Evolutionary conservation across 2,888 invertebrate species (phyloP).

Genomic region (Crematogaster levior): DNA sequence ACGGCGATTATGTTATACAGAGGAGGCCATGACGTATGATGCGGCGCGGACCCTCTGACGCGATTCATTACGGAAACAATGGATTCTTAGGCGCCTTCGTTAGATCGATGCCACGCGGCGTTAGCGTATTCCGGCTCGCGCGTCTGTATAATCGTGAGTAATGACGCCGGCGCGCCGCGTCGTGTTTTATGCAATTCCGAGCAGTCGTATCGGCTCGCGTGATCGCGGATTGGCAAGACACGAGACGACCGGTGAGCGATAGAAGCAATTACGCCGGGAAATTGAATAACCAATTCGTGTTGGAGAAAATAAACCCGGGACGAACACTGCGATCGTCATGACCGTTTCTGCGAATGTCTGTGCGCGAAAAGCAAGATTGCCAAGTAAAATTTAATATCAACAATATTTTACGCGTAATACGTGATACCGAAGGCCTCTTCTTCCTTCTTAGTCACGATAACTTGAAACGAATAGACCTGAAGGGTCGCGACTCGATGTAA

Average conservation of each 20-base stretch:
- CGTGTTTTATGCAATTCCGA: slow-evolving; percentile 42
- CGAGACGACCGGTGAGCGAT: slow-evolving; percentile 35
- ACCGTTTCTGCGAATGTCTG: not conserved
- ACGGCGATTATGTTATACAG: slow-evolving; percentile 71
- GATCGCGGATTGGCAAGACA: slow-evolving; percentile 46
- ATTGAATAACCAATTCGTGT: slow-evolving; percentile 41
- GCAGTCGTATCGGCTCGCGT: slow-evolving; percentile 47
- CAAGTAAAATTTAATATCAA: not conserved
- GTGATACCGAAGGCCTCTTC: not conserved
- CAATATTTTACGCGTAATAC: not conserved
- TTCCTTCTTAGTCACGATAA: not conserved
- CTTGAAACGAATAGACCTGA: slow-evolving; percentile 45
- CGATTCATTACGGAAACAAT: slow-evolving; percentile 70
- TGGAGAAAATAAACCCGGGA: slow-evolving; percentile 7
- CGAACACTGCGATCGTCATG: not conserved
- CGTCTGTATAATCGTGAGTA: slow-evolving; percentile 53
- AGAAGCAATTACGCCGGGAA: slow-evolving; percentile 40
- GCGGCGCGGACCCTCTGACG: slow-evolving; percentile 39
- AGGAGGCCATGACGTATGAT: slow-evolving; percentile 63
- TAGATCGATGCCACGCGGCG: slow-evolving; percentile 62
- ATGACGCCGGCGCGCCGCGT: slow-evolving; percentile 40
- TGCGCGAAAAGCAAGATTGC: not conserved
- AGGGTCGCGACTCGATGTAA: slow-evolving; percentile 70
- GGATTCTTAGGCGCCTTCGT: slow-evolving; percentile 58
- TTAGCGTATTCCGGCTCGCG: slow-evolving; percentile 43